Evolutionary conservation across 1,140 invertebrate species (phyloP), one percentile per base, ranked within the genome.

Genomic region (Zophobas atratus): DNA sequence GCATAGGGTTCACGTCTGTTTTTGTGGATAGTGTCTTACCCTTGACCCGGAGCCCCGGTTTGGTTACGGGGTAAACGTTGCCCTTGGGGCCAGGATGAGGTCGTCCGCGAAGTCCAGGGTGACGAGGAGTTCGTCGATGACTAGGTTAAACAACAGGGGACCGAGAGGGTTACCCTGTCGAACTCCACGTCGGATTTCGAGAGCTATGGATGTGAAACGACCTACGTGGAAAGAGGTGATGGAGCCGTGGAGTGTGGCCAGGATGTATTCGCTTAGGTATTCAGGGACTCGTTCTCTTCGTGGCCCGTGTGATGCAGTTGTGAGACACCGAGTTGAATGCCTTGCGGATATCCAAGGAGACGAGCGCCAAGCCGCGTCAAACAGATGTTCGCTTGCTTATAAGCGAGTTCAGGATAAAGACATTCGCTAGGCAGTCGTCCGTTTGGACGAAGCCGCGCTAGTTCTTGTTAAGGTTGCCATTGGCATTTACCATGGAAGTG

Each of bases 281-380:
- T 60, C 43, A 79, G 78, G 34, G 74, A 83, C 57, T 8, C 83
- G 77, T 63, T n/a, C 53, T 70, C 46, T 51, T 41, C 53, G 86
- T 80, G 2, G 84, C 76, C 38, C 55, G 33, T 3, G 78, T 8
- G 20, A 85, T 77, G 2, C 84, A 81, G 56, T 56, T 41, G 55
- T 85, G 85, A 3, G 83, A 83, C 46, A 86, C 84, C 2, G 84
- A 81, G 38, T 86, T 85, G 57, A 84, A 87, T 8, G 84, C 83
- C 56, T 82, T 82, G 2, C 79, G 60, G 82, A 83, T 83, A 78
- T 86, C 83, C 1, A 85, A 77, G 6, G 85, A 81, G 1, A 82
- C 82, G 41, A 86, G 51, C 80, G 83, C 6, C 84, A 73, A 20
- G 78, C 53, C 43, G 81, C 76, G 49, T 77, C 77, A n/a, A 74